Base-by-base conservation (phyloP, 2,113 vertebrate genomes). In the Tenebrosternarchus preto region DNA sequence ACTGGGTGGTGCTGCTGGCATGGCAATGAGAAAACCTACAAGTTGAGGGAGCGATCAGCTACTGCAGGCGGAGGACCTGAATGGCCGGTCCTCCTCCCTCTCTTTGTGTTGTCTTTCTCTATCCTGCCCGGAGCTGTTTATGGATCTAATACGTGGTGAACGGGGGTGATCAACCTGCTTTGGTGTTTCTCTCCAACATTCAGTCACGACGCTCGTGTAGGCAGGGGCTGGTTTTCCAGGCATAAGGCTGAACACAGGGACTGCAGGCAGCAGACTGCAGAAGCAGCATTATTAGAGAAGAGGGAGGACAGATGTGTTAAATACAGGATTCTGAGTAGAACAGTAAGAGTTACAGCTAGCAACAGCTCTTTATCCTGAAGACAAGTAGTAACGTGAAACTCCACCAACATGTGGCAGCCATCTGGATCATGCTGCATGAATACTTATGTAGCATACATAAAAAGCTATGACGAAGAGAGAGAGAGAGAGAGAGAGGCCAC, bases 281-380 rank as follows among this genome's bases (percentile, higher is more conserved):
- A 68, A 74, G 76, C 46, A 68, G 80, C 29, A 71, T 66, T 22
- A 78, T 77, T 57, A 78, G 39, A 57, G 67, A 53, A 27, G 63
- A 82, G 71, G 74, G 80, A 81, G 76, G 80, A 82, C 76, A 71
- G 71, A 84, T 82, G 83, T 57, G 66, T 63, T 82, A 82, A 85
- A 82, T 79, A 79, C 33, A 50, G 73, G 80, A 77, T 75, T 64
- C 29, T 73, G 36, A 70, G 75, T 68, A 66, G 59, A 74, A 57
- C 80, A 60, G 64, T 36, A 81, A 74, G 39, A 78, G 61, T 57
- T 16, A 60, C 1, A 53, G 57, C 55, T 56, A 59, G 70, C 24
- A 69, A 22, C 53, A 68, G 66, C 73, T 81, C 60, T 75, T 80
- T 64, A 78, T 67, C 63, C 43, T 64, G 57, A 78, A 77, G 78